These are phyloP conservation scores for Bombyx mandarina DNA, from an alignment of 1,140 invertebrate genomes.

Conservation along the genomic window DNA sequence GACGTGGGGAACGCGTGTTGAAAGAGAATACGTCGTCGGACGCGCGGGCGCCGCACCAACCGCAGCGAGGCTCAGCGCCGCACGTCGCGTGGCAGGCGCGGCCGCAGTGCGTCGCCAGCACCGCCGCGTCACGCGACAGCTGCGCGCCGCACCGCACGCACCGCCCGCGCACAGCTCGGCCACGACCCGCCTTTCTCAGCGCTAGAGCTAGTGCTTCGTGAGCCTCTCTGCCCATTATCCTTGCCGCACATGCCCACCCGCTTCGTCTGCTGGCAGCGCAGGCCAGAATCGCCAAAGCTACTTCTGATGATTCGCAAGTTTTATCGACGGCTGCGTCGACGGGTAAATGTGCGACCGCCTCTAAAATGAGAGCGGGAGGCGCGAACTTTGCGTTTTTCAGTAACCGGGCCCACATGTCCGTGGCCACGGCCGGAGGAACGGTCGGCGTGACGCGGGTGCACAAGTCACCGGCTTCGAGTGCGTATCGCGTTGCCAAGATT, in stretches of 20 bases:
- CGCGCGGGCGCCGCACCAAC: constrained; percentile 23
- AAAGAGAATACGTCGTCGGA: constrained; percentile 11
- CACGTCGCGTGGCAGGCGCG: constrained; percentile 13
- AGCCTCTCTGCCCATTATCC: constrained; percentile 28
- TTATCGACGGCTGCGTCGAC: constrained; percentile 26
- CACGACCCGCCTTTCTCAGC: constrained; percentile 28
- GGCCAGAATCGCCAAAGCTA: constrained; percentile 28
- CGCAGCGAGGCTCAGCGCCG: neutral
- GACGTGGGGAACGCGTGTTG: constrained; percentile 10
- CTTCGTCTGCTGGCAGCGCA: constrained; percentile 22
- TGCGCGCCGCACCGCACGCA: constrained; percentile 27
- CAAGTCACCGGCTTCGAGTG: constrained; percentile 33
- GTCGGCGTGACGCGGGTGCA: constrained; percentile 35
- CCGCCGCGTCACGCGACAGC: constrained; percentile 13
- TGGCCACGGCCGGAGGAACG: constrained; percentile 28
- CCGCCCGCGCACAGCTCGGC: constrained; percentile 25
- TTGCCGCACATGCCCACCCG: constrained; percentile 26
- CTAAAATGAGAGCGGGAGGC: constrained; percentile 37
- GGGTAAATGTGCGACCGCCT: constrained; percentile 42
- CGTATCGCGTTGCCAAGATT: constrained; percentile 9
- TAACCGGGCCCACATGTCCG: constrained; percentile 45
- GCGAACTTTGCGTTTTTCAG: constrained; percentile 22
- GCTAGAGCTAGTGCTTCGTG: constrained; percentile 39
- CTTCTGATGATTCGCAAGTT: constrained; percentile 26
- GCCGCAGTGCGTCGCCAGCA: constrained; percentile 14